Percentiles rank a stretch among this genome's conserved stretches.
These are phyloP conservation scores for Elaphurus davidianus DNA, from an alignment of 2,113 vertebrate genomes.

Conservation along the genomic window DNA sequence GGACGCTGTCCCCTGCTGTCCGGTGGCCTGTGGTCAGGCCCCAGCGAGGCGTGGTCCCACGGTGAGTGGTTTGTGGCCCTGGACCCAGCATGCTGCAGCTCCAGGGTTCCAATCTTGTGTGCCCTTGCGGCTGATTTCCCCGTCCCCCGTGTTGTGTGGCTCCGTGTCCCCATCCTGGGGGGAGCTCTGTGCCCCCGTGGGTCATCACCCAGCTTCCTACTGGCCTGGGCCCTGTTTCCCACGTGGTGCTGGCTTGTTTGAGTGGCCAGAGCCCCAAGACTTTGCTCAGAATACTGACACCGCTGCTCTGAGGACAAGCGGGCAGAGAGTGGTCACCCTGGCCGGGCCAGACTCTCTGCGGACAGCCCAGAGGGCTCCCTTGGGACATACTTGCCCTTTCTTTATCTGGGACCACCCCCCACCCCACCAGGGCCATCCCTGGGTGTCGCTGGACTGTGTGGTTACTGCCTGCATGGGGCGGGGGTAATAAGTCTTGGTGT, in stretches of 20 bases:
- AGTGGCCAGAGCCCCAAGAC: neutral
- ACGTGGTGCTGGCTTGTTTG: accelerated
- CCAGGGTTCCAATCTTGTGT: neutral
- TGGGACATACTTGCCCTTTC: neutral
- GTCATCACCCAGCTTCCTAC: neutral
- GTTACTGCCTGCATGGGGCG: neutral
- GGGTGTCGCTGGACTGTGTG: neutral
- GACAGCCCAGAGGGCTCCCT: neutral
- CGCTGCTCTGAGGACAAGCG: neutral
- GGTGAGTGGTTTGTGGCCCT: neutral
- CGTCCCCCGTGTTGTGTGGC: neutral
- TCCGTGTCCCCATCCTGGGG: neutral
- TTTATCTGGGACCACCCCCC: neutral
- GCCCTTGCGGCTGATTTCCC: neutral
- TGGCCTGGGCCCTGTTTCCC: neutral
- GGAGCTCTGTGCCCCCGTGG: neutral
- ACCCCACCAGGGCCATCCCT: neutral
- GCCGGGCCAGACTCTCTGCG: neutral
- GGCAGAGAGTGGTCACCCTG: neutral
- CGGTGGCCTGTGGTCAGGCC: neutral
- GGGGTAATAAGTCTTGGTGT: neutral
- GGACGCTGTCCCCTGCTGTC: neutral
- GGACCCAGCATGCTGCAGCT: neutral
- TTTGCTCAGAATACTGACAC: neutral
- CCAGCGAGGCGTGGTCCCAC: neutral